A percentile compares a stretch with the other conserved stretches of the same genome.
Conservation (phyloP, 2,888 invertebrate species). For the Stenotaenia linearis region DNA sequence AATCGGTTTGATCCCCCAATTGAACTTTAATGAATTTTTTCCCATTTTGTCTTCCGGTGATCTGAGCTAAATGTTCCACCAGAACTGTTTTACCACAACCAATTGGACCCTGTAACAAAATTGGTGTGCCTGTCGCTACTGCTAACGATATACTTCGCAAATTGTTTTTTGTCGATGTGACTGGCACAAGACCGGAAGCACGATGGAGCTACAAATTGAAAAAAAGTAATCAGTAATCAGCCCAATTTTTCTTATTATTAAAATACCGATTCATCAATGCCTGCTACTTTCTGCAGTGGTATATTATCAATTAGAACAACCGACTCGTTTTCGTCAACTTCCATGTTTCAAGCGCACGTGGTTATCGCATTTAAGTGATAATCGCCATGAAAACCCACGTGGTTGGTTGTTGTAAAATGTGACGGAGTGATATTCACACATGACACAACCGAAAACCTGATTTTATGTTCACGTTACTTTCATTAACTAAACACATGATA, state of each 20-base stretch:
- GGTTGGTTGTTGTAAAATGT: no score
- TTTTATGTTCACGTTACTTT: no score
- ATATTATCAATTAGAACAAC: neutral
- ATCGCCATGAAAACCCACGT: no score
- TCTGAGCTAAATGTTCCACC: constrained; percentile 75
- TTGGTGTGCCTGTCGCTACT: constrained; percentile 62
- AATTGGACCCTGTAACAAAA: constrained; percentile 77
- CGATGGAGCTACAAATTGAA: neutral
- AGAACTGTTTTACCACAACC: constrained; percentile 92
- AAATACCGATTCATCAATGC: neutral
- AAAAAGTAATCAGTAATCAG: no score
- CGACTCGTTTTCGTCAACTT: neutral
- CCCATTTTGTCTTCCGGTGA: constrained; percentile 57
- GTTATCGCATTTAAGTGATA: no score
- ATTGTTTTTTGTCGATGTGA: constrained; percentile 67
- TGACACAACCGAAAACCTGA: no score
- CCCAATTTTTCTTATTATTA: neutral
- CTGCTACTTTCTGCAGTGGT: neutral
- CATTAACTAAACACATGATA: no score
- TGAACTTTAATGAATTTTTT: constrained; percentile 75
- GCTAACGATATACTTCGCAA: constrained; percentile 72
- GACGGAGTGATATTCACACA: no score
- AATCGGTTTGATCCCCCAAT: constrained; percentile 93
- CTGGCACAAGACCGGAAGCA: constrained; percentile 43
- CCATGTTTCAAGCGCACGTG: no score